Base-by-base conservation (phyloP, 1,140 invertebrate genomes). In the Hyposmocoma kahamanoa region DNA sequence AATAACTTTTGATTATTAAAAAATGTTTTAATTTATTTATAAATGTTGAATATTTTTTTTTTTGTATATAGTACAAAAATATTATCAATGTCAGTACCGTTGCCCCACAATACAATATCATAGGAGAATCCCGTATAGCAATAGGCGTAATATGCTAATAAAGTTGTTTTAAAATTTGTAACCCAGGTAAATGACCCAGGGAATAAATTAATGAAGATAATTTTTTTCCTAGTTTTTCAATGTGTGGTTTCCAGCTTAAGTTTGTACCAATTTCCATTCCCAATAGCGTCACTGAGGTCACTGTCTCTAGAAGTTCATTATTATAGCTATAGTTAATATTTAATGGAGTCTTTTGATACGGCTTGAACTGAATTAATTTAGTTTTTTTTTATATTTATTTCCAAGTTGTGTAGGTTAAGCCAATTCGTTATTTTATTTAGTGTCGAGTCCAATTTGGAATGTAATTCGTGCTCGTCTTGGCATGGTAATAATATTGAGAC, bases 291-390 rank as follows among this genome's bases (percentile, higher is more conserved):
- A 18, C 21, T 6, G 44, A 10, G n/a, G 32, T 32, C 13, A 34
- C 21, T 6, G 2, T 18, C 19, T 41, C 36, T 22, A 48, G 3
- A 22, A 26, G 26, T 13, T 18, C 11, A 21, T 39, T 41, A 20
- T 48, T 42, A 28, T 20, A 48, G 11, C 10, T n/a, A n/a, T 11
- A 41, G 8, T 48, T 10, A 4, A 41, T 48, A 18, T 48, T 8
- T 26, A 42, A 19, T 1, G 21, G 17, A 17, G 1, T 1, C 19
- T 41, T 48, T 41, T 41, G 21, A 3, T 41, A 10, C 1, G 46
- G 22, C 28, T 17, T 39, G 8, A 47, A 38, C 41, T 48, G 13
- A 2, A 48, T 39, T 19, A 42, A 10, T 41, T 48, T 48, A 11
- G 34, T 28, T 48, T 47, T 47, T 6, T 3, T 20, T n/a, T 24